A percentile compares a stretch with the other conserved stretches of the same genome.
Conservation (phyloP, 1,140 invertebrate genomes). For the Pachypeltis micranthus region DNA sequence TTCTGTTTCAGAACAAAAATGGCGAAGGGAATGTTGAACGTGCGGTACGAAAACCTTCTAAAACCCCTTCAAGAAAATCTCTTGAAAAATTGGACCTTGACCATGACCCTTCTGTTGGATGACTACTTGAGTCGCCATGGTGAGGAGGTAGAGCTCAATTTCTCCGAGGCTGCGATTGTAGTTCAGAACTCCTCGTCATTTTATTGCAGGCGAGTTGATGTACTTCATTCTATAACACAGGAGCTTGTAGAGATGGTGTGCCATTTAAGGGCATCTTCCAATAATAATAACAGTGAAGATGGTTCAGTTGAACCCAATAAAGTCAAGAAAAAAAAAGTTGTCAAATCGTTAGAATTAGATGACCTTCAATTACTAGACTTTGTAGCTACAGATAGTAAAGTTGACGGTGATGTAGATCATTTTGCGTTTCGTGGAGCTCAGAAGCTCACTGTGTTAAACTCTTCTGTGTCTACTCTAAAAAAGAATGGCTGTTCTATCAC, state of each 20-base stretch:
- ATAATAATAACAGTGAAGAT: no score
- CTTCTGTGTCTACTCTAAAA: background rate
- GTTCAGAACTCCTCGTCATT: constrained; percentile 12
- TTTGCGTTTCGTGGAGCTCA: background rate
- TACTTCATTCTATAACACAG: background rate
- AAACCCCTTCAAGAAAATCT: constrained; percentile 13
- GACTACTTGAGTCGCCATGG: constrained; percentile 10
- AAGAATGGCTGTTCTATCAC: background rate
- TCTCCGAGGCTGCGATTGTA: constrained; percentile 15
- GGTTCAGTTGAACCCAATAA: no score
- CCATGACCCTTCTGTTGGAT: background rate
- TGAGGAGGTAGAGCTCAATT: background rate
- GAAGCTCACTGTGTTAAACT: background rate
- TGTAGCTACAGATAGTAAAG: background rate
- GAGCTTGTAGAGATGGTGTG: background rate
- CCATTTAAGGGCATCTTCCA: background rate
- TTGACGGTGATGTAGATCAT: background rate
- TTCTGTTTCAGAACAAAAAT: no score
- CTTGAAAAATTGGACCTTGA: constrained; percentile 8
- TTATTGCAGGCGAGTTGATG: constrained; percentile 16
- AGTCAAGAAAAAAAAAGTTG: background rate
- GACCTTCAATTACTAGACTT: background rate
- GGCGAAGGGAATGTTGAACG: no score
- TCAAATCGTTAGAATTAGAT: background rate
- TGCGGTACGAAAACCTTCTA: constrained; percentile 9